A percentile compares a stretch with the other conserved stretches of the same genome.
Evolutionary conservation across 2,113 vertebrate genomes (phyloP).

Genomic region (Romanogobio albipinnatus): DNA sequence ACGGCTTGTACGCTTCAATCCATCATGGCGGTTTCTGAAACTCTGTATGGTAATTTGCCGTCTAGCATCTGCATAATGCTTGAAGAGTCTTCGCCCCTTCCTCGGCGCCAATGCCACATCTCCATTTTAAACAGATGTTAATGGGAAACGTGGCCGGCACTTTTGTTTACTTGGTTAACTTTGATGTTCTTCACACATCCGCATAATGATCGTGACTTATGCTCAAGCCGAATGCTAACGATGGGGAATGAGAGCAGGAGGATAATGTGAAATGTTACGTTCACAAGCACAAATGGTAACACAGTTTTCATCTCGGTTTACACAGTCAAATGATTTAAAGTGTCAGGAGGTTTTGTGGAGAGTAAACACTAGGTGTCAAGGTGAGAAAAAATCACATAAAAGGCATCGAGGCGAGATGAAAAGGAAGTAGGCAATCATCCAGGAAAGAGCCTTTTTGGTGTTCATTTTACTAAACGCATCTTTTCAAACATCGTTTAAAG

Average conservation of each 20-base stretch:
- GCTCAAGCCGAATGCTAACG: constrained; percentile 23
- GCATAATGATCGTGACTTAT: constrained; percentile 46
- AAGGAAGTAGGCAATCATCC: constrained; percentile 31
- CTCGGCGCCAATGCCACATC: constrained; percentile 29
- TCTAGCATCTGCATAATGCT: constrained; percentile 47
- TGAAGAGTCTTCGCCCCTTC: constrained; percentile 24
- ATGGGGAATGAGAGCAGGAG: background rate
- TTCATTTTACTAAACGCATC: constrained; percentile 37
- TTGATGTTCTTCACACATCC: constrained; percentile 34
- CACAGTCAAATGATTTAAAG: constrained; percentile 35
- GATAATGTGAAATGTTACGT: background rate
- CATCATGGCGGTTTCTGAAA: constrained; percentile 38
- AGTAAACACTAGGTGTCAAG: constrained; percentile 23
- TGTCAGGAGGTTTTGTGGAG: background rate
- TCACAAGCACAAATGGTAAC: background rate
- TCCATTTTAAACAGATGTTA: constrained; percentile 59
- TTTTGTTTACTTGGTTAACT: constrained; percentile 51
- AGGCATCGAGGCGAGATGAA: constrained; percentile 29
- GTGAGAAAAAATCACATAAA: constrained; percentile 29
- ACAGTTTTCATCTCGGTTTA: constrained; percentile 9
- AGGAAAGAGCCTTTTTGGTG: constrained; percentile 25
- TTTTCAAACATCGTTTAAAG: constrained; percentile 41
- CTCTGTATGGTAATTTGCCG: constrained; percentile 51
- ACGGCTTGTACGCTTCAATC: constrained; percentile 40
- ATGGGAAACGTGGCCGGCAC: constrained; percentile 18